phyloP scores from a whole-genome alignment of 2,113 vertebrate genomes.

The Sinocyclocheilus maitianheensis region DNA sequence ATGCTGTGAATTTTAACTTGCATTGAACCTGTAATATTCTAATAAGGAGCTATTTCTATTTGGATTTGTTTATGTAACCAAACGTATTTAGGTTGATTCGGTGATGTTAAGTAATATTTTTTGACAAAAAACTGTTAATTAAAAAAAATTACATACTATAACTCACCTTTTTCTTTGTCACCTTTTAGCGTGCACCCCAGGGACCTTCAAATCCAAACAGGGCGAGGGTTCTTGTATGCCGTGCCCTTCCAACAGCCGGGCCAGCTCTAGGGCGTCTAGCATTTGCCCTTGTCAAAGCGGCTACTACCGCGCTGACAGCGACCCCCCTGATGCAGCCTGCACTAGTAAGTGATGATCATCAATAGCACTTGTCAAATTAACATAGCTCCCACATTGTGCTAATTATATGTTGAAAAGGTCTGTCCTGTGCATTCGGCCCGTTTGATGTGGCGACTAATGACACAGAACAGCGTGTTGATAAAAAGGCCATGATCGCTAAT shows the following conservation, averaged over 20 bases:
- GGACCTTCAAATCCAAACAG: conserved; percentile 94
- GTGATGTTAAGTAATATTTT: background rate
- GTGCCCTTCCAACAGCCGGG: conserved; percentile 92
- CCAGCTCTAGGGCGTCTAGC: conserved; percentile 82
- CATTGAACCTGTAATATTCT: background rate
- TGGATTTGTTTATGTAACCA: too few species aligned
- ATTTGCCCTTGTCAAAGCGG: conserved; percentile 89
- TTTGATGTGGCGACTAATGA: conserved; percentile 12
- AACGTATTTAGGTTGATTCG: background rate
- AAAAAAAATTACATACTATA: background rate
- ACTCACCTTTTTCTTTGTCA: background rate
- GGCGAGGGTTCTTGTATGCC: conserved; percentile 87
- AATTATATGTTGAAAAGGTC: conserved; percentile 16
- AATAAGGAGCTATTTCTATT: background rate
- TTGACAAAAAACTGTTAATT: too few species aligned
- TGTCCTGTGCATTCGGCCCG: background rate
- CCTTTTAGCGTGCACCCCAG: conserved; percentile 82
- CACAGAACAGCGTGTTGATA: background rate
- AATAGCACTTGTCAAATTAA: conserved; percentile 9
- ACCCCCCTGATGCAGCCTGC: conserved; percentile 87
- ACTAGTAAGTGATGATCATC: conserved; percentile 84
- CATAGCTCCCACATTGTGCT: background rate
- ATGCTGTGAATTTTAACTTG: background rate
- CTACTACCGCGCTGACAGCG: conserved; percentile 90
- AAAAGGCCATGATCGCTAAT: conserved; percentile 26